Base-by-base conservation (phyloP, 2,888 invertebrate species). In the Metopia argyrocephala region DNA sequence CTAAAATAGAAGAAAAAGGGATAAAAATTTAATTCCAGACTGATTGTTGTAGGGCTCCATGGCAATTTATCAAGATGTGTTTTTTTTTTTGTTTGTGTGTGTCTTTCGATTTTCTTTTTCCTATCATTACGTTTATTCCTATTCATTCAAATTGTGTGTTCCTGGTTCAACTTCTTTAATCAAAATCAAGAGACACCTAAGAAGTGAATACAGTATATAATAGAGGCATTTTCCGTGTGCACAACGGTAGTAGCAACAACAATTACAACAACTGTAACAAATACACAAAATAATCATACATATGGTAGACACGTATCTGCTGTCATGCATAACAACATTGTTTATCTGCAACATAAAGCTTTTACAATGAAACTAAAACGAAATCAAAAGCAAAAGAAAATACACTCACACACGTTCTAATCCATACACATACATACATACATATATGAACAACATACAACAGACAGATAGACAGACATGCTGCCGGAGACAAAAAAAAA, bases 301-400 rank as follows among this genome's bases (percentile, higher is more conserved):
- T 20, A 20, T 27, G 18, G 64, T 45, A 48, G 73, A 73, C 73
- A 65, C 46, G 50, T 61, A 69, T 61, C 59, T 73, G 64, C 46
- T 80, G 64, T 74, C 68, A 74, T 76, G 59, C 76, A 76, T 76
- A 76, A 69, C 73, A 76, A 76, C 28, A 66, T 48, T 73, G 52
- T 69, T 73, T 73, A 76, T 73, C 48, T 73, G 68, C 80, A 76
- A 56, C 69, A 25, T 52, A 73, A 64, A 66, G 21, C 46, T 45
- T 70, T 52, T 59, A 70, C 57, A 64, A 70, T 52, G 46, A 25
- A 61, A 7, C 27, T 23, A 52, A 52, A 50, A 15, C 7, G 45
- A 62, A 12, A 31, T n/a, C 9, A 50, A n/a, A n/a, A n/a, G n/a
- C n/a, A n/a, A n/a, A n/a, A n/a, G n/a, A 65, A 50, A n/a, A 38